Conservation (phyloP, 2,113 vertebrate genomes). For the Apodemus speciosus region DNA sequence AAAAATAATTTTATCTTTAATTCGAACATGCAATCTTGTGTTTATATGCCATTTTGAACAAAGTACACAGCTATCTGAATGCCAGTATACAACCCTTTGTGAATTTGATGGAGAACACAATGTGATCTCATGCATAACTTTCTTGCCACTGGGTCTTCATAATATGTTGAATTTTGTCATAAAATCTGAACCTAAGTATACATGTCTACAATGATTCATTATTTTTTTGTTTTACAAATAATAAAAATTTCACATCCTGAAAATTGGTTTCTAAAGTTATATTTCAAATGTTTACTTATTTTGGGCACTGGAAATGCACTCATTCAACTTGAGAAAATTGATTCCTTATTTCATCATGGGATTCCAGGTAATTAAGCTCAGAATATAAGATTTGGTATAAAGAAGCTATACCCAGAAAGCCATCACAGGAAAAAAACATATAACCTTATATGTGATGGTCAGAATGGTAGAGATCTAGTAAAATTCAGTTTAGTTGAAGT, state of each 20-base stretch:
- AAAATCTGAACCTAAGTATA: not conserved
- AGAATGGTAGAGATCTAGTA: not conserved
- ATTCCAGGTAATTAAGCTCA: not conserved
- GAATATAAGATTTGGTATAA: not conserved
- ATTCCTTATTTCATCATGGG: not conserved
- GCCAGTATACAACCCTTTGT: too few species aligned
- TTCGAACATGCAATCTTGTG: rapidly evolving
- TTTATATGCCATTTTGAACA: not conserved
- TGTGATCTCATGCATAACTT: not conserved
- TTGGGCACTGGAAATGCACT: not conserved
- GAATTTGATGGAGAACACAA: not conserved
- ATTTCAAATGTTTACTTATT: not conserved
- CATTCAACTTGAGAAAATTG: not conserved
- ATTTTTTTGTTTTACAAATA: not conserved
- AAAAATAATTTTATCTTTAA: not conserved
- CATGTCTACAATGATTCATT: not conserved
- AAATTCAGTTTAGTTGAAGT: not conserved
- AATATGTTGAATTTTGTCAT: not conserved
- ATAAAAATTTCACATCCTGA: not conserved
- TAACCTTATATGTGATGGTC: not conserved
- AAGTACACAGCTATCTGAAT: not conserved
- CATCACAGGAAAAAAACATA: not conserved
- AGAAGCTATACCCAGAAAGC: not conserved
- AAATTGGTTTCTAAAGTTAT: not conserved
- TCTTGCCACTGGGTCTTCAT: not conserved